Conservation (phyloP, 2,888 invertebrate species). For the Harmothoe impar region DNA sequence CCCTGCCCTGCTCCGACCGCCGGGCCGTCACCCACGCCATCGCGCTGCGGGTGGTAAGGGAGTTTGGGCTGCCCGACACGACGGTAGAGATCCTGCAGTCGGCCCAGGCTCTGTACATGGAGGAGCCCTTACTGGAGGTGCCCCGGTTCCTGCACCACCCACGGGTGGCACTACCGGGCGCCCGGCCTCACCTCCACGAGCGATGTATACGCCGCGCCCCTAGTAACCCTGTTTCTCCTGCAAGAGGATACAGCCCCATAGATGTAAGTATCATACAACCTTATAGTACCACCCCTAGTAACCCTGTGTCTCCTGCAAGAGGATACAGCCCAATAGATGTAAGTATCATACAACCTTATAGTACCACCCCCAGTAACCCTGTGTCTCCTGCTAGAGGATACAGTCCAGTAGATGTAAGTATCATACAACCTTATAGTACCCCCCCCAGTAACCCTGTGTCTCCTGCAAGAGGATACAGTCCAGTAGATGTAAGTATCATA, state of each 20-base stretch:
- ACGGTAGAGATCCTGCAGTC: constrained; percentile 89
- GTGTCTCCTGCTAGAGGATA: constrained; percentile 69
- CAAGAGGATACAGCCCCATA: constrained; percentile 70
- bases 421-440: no score
- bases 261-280: constrained; percentile 68
- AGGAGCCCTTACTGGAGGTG: constrained; percentile 57
- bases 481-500: constrained; percentile 70
- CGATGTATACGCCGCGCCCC: constrained; percentile 46
- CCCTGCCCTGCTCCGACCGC: constrained; percentile 88
- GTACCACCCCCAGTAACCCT: no score
- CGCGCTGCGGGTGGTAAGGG: constrained; percentile 94
- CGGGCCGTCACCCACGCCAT: constrained; percentile 89
- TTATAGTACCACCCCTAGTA: no score
- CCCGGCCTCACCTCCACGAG: constrained; percentile 43
- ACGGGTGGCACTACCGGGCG: background rate
- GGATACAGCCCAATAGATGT: constrained; percentile 72
- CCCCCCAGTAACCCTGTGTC: constrained; percentile 65
- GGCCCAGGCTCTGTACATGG: constrained; percentile 46
- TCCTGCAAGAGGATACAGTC: constrained; percentile 69
- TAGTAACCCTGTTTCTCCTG: constrained; percentile 64
- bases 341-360: no score
- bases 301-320: constrained; percentile 67
- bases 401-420: constrained; percentile 71
- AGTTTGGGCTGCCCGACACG: constrained; percentile 95
- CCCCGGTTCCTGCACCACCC: constrained; percentile 59